Evolutionary conservation across 2,797 vertebrate species (phyloP).

Genomic region (Sebastes cheni): DNA sequence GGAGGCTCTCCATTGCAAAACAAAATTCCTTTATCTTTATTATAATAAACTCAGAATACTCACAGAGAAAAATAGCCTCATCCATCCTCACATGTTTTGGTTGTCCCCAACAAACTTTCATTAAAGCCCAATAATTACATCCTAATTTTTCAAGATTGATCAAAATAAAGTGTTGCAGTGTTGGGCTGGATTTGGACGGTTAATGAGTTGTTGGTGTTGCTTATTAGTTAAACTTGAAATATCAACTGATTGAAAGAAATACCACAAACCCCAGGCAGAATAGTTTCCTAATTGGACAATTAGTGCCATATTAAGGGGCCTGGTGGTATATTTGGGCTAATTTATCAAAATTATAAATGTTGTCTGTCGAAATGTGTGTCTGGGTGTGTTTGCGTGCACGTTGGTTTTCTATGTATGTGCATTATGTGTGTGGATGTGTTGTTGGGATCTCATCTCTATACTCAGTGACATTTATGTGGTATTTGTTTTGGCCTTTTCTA

Average conservation of each 20-base stretch:
- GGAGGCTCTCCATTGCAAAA: neutral
- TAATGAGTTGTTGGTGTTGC: neutral
- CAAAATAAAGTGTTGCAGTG: neutral
- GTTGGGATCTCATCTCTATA: neutral
- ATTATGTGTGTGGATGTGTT: neutral
- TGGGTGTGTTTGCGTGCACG: neutral
- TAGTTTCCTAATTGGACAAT: constrained; percentile 36
- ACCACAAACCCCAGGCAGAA: constrained; percentile 1
- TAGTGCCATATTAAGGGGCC: constrained; percentile 26
- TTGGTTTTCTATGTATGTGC: neutral
- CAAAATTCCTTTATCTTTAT: neutral
- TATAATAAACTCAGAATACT: neutral
- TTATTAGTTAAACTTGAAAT: constrained; percentile 10
- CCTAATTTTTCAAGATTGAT: neutral
- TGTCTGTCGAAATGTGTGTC: neutral
- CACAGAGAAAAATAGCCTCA: neutral
- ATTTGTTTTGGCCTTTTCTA: constrained; percentile 52
- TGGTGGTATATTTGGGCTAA: neutral
- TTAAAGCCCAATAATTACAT: neutral
- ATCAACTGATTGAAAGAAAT: neutral
- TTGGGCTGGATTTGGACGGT: neutral
- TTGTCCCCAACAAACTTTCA: neutral
- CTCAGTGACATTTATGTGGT: constrained; percentile 51
- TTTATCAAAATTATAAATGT: constrained; percentile 36
- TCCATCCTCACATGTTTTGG: neutral